A percentile compares a stretch with the other conserved stretches of the same genome.
phyloP scores from a whole-genome alignment of 2,888 invertebrate genomes.

The Dioctria rufipes region DNA sequence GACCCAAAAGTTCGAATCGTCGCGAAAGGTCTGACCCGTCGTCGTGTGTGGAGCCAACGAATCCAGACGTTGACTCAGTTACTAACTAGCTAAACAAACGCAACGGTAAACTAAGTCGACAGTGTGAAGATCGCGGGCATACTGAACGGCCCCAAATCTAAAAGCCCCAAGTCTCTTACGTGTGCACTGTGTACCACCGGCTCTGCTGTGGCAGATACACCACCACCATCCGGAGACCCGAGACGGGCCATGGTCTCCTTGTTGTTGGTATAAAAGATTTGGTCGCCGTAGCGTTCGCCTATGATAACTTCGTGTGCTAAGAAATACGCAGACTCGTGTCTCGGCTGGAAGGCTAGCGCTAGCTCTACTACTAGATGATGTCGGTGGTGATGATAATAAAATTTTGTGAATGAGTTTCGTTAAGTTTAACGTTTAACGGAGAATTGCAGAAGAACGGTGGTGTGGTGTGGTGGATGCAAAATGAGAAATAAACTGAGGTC shows the following conservation, averaged over 20 bases:
- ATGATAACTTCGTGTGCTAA: conserved; percentile 29
- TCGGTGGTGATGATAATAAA: conserved; percentile 28
- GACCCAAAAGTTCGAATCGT: conserved; percentile 13
- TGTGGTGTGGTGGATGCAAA: background rate
- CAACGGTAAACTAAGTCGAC: conserved; percentile 19
- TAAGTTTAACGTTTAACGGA: conserved; percentile 17
- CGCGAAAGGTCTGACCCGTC: conserved; percentile 3
- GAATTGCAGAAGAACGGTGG: conserved; percentile 1
- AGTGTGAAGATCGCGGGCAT: conserved; percentile 49
- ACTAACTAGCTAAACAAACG: background rate
- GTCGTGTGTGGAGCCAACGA: background rate
- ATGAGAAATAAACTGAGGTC: background rate
- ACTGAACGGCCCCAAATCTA: conserved; percentile 11
- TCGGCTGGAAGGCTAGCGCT: background rate
- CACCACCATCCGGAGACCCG: conserved; percentile 6
- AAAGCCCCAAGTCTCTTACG: conserved; percentile 34
- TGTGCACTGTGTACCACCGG: background rate
- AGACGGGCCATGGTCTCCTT: conserved; percentile 37
- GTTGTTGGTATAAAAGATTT: background rate
- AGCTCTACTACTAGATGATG: background rate
- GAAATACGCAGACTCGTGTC: conserved; percentile 46
- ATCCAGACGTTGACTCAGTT: background rate
- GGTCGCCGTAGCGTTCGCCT: background rate
- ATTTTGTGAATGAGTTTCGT: conserved; percentile 47
- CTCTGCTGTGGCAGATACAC: conserved; percentile 24